Evolutionary conservation across 2,888 invertebrate species (phyloP), one percentile per base, ranked within the genome.

Genomic region (Agriopis marginaria): DNA sequence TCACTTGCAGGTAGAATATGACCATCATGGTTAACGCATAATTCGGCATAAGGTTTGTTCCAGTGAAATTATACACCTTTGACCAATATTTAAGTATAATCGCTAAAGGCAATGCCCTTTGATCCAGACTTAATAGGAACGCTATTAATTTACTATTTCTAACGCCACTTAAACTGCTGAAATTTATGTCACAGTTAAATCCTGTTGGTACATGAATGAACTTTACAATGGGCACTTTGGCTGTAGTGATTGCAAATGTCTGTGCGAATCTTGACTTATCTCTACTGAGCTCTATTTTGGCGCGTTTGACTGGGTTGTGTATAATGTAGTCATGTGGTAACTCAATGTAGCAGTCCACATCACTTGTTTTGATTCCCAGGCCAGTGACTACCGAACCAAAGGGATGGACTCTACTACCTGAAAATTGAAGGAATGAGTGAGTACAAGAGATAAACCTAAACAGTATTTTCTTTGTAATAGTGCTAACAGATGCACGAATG

Each of bases 361-460:
- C 97, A 82, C 97, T 97, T 74, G 94, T 88, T 80, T 94, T 95
- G 60, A 97, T 95, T 5, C 96, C 96, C 61, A 97, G 86, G 1
- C 96, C 96, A 0, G 96, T 97, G 0, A 96, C 93, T 42, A 96
- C 95, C 0, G 97, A 97, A 3, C 97, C 98, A 86, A 97, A 98
- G 0, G 96, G 95, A 17, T 85, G 66, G 0, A 92, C 83, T 62
- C 70, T 66, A 70, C 90, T 88, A 72, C 85, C 94, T 94, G 87
- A 11, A 65, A 70, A 55, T 11, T 23, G 51, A 11, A 11, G 23
- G 11, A 50, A 50, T 3, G 17, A 17, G 10, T 17, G 17, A 9
- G 9, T 10, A 4, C 10, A 5, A 23, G 9, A 17, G 10, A 10
- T 23, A 5, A 32, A 10, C 45, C 45, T 45, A 45, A 45, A 45